A percentile compares a stretch with the other conserved stretches of the same genome.
Conservation (phyloP, 2,888 invertebrate genomes). For the Temnothorax unifasciatus region DNA sequence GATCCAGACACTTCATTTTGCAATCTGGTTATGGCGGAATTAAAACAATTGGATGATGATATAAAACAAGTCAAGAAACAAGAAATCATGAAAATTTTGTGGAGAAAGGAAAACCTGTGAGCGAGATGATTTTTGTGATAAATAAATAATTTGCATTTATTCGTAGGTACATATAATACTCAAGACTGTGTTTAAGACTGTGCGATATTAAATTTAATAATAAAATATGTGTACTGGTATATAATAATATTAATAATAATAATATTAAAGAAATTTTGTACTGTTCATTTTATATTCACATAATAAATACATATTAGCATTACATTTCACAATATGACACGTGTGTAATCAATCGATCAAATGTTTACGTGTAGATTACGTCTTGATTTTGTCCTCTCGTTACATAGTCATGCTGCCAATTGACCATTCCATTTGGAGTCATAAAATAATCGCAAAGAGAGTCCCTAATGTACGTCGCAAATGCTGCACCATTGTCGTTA, state of each 20-base stretch:
- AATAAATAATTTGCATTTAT: neutral
- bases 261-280: neutral
- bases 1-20: constrained; percentile 21
- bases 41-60: neutral
- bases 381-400: constrained; percentile 21
- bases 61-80: neutral
- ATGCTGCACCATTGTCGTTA: neutral
- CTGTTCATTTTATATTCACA: constrained; percentile 14
- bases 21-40: neutral
- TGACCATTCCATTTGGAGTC: constrained; percentile 13
- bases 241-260: constrained; percentile 10
- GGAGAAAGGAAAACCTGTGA: neutral
- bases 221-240: neutral
- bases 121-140: neutral
- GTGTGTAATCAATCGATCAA: neutral
- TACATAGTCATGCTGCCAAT: neutral
- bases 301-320: constrained; percentile 11
- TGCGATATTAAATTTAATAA: neutral
- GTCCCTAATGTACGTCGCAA: too few relatives aligned
- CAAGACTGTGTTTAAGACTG: neutral
- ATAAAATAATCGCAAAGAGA: constrained; percentile 16
- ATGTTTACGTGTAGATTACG: neutral
- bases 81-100: constrained; percentile 25
- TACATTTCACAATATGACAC: neutral
- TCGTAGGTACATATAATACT: neutral